phyloP scores from a whole-genome alignment of 2,888 invertebrate genomes.

The Escarpia spicata region DNA sequence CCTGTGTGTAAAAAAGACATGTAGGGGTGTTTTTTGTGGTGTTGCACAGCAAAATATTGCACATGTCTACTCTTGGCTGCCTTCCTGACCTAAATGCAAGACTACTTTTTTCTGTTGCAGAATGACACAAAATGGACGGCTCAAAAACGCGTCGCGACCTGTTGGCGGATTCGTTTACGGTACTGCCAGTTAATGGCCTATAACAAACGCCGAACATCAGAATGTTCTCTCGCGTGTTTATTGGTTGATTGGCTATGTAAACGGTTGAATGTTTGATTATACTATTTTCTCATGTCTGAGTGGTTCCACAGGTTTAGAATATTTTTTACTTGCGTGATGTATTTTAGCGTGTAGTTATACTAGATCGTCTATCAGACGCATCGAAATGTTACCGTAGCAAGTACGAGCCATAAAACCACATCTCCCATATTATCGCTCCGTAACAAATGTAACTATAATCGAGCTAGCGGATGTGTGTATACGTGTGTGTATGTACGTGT shows the following conservation, averaged over 20 bases:
- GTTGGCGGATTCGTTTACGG: not conserved
- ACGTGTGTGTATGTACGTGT: too few relatives aligned
- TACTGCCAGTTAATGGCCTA: not conserved
- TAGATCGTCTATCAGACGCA: not conserved
- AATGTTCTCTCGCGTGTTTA: not conserved
- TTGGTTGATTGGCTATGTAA: not conserved
- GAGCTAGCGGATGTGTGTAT: too few relatives aligned
- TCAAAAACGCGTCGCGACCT: not conserved
- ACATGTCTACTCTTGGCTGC: not conserved
- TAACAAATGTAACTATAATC: too few relatives aligned
- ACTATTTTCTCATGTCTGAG: not conserved
- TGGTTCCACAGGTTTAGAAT: not conserved
- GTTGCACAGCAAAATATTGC: not conserved
- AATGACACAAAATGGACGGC: not conserved
- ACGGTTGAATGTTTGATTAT: not conserved
- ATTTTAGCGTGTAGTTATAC: not conserved
- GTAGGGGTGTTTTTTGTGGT: not conserved
- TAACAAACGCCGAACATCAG: not conserved
- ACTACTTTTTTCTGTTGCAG: not conserved
- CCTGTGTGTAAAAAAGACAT: too few relatives aligned
- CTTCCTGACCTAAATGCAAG: not conserved
- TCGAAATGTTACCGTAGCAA: not conserved
- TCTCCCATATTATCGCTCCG: too few relatives aligned
- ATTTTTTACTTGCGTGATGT: not conserved
- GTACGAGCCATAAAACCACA: not conserved